Base-by-base conservation (phyloP, 1,140 invertebrate genomes). In the Sipha flava region DNA sequence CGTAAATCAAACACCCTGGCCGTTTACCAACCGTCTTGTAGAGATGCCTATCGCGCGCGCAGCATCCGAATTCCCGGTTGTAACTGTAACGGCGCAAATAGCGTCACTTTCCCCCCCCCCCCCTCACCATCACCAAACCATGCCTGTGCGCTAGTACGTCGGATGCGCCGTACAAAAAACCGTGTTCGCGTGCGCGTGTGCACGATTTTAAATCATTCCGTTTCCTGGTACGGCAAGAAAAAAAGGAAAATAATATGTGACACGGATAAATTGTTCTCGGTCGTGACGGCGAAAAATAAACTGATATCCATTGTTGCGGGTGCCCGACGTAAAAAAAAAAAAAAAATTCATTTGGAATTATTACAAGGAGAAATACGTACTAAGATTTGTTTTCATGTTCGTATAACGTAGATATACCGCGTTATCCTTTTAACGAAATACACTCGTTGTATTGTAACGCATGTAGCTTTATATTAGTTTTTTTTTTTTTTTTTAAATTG, bases 1-100 rank as follows among this genome's bases (percentile, higher is more conserved):
- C 70, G 70, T 73, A 73, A 73, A 73, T 73, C 70, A 73, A 73
- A 73, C 70, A 73, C 47, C 70, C 70, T 73, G 70, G 70, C 70
- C 47, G 70, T 73, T 73, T 73, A 73, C 47, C 70, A 73, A 73
- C 47, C 47, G 47, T 73, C 70, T 73, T 73, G 70, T 73, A 54
- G 31, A 73, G 70, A 73, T 73, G 9, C 18, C n/a, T 54, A 73
- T 73, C 70, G 70, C 14, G 18, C 70, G 70, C 14, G 18, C 14
- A 37, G 21, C 54, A 52, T 73, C 70, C 70, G 26, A 73, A 73
- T 73, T 73, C 47, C 37, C 29, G 26, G 29, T 54, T 73, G 70
- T 73, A 73, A 34, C 68, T 49, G 68, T 72, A 72, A 43, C 68
- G 18, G 45, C 12, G 45, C 18, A 40, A n/a, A n/a, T 23, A 52